Evolutionary conservation across 2,888 invertebrate genomes (phyloP), one percentile per base, ranked within the genome.

Genomic region (Agonopterix arenella): DNA sequence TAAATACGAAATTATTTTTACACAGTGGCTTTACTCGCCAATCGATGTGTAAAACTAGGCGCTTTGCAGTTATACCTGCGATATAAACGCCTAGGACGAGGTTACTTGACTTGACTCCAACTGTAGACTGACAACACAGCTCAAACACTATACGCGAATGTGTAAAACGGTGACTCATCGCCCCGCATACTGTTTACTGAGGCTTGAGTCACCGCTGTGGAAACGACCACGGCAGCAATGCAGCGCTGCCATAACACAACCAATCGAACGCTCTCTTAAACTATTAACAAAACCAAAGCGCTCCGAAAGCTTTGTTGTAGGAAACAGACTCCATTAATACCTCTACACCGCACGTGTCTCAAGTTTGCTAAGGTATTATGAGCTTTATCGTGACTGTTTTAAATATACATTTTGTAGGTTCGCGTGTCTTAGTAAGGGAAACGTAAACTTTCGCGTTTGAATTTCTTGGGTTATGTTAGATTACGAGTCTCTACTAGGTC

Each of bases 91-190:
- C 78, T 79, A 77, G 77, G 76, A 80, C 70, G 65, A 74, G 72
- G 73, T 80, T 81, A 71, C 85, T 85, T 80, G 76, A 81, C 80
- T 28, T 28, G 78, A 84, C 84, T 80, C 82, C 84, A 79, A 86
- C 81, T 75, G 77, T 83, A 85, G 84, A 89, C 89, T 89, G 88
- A 89, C 89, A 88, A 88, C 85, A 86, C 80, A 71, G 83, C 82
- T 86, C 84, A 80, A 89, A 86, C 84, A 85, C 88, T 86, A 81
- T 83, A 88, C 89, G 88, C 89, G 86, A 89, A 88, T 89, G 89
- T 89, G 89, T 89, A 88, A 88, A 89, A 85, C 80, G 86, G 89
- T 89, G 89, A 88, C 86, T 89, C 89, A 89, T 88, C 89, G 89
- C 82, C 88, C 88, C 88, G 89, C 89, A 89, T 88, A 86, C 89